Evolutionary conservation across 2,797 vertebrate species (phyloP), one percentile per base, ranked within the genome.

Genomic region (Parauchenoglanis ngamensis): DNA sequence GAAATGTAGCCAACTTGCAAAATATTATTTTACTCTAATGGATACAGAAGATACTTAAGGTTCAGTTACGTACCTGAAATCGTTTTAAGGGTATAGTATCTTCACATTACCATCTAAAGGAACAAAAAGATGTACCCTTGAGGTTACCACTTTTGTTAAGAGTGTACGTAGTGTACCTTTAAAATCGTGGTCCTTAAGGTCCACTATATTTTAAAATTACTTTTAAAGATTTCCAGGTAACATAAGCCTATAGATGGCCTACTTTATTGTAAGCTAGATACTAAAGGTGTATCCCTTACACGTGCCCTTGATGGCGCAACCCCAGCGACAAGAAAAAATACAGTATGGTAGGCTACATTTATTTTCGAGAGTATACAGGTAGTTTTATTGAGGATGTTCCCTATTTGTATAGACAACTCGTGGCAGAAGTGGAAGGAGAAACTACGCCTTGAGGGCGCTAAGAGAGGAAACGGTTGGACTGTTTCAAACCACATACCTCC

Each of bases 381-480:
- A 31, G 46, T 7, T 83, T 54, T 54, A 52, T 67, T 52, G n/a
- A 25, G 28, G 63, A 83, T 83, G 80, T 49, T 49, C 15, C 78
- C 52, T 67, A 49, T 82, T 82, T 82, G n/a, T 82, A 67, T 28
- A 82, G 59, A 52, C 61, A 46, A 46, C 25, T 46, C 59, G 59
- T 81, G 80, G 80, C 40, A 83, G 63, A 56, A 83, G 78, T 83
- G 86, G 68, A 81, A 75, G 46, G 17, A 87, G 67, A 76, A 82
- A 82, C 31, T 83, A 81, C 68, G 85, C 84, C 89, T 88, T 63
- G 84, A 77, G 85, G 85, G 59, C 75, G 77, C 81, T 86, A 57
- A 63, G 35, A 79, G 59, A 49, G 77, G 87, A 87, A 54, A 86
- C 87, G 76, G 67, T 73, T 89, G 92, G 93, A 92, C 92, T 91